These are phyloP conservation scores for Hippocampus guttulatus DNA, from an alignment of 2,113 vertebrate genomes.

Conservation along the genomic window DNA sequence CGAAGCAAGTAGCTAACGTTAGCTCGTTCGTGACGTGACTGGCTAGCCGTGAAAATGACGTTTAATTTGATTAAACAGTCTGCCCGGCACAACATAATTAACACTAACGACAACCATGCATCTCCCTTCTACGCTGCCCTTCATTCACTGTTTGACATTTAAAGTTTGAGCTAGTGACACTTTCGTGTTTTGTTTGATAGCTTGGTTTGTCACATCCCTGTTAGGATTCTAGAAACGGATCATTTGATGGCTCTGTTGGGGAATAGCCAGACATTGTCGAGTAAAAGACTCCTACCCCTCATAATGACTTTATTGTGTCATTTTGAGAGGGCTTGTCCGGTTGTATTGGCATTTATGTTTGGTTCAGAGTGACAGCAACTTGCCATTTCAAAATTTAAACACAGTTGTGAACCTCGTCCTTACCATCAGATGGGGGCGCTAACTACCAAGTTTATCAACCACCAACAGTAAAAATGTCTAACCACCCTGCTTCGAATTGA, in stretches of 20 bases:
- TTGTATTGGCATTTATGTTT: neutral
- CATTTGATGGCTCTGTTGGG: neutral
- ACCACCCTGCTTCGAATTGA: neutral
- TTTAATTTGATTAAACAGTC: neutral
- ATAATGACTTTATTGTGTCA: neutral
- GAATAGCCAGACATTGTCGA: neutral
- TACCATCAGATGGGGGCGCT: slow-evolving; percentile 55
- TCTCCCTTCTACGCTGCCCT: neutral
- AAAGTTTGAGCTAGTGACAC: neutral
- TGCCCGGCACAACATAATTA: neutral
- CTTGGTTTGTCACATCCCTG: neutral
- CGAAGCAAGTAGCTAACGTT: slow-evolving; percentile 22
- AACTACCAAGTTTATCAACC: slow-evolving; percentile 14
- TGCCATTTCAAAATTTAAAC: slow-evolving; percentile 16
- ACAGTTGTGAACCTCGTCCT: neutral
- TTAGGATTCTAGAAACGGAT: neutral
- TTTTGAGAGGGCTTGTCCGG: neutral
- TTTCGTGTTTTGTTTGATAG: neutral
- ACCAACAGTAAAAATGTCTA: neutral
- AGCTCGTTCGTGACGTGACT: slow-evolving; percentile 30
- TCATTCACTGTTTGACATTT: neutral
- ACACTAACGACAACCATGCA: neutral
- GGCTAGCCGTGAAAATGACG: slow-evolving; percentile 13
- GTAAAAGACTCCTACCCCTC: neutral
- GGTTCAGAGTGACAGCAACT: slow-evolving; percentile 21